Base-by-base conservation (phyloP, 2,113 vertebrate genomes). In the Siphamia tubifer region DNA sequence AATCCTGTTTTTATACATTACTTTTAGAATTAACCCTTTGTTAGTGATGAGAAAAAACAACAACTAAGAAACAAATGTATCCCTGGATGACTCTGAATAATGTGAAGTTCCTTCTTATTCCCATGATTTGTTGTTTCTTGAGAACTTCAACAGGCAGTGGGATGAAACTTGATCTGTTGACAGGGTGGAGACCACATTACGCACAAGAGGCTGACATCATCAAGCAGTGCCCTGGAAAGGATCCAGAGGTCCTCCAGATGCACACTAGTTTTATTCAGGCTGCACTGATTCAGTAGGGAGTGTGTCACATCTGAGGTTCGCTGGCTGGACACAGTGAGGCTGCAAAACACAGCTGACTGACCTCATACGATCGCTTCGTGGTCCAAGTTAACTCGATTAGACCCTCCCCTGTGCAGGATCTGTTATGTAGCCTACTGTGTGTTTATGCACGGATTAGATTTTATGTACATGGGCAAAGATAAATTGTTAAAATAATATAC, bases 161-260 rank as follows among this genome's bases (percentile, higher is more conserved):
- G 42, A 31, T 65, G 65, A 67, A 77, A 80, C 61, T 15, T 77
- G 60, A 85, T 56, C 73, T 1, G 1, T 10, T 53, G 49, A 43
- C 54, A 82, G 87, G 87, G 84, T 78, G 84, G 74, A 35, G 84
- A 45, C 64, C 40, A 31, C 64, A 78, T 74, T 48, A 70, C 65
- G 8, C 69, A 61, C 75, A 68, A 39, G 23, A 57, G 73, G 65
- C 47, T 90, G 87, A 91, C 85, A 78, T 90, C 88, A 90, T 63
- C 69, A 47, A 48, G 21, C 24, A 53, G 23, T 15, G 31, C 60
- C 58, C 71, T 85, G 85, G 83, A 86, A 70, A 62, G n/a, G n/a
- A 68, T 86, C 82, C 82, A 86, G 82, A 76, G 77, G 80, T 82
- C 77, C 65, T 85, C 75, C 81, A 82, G 73, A 82, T 81, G 71